Evolutionary conservation across 1,140 invertebrate genomes (phyloP).

Genomic region (Zaprionus taronus): DNA sequence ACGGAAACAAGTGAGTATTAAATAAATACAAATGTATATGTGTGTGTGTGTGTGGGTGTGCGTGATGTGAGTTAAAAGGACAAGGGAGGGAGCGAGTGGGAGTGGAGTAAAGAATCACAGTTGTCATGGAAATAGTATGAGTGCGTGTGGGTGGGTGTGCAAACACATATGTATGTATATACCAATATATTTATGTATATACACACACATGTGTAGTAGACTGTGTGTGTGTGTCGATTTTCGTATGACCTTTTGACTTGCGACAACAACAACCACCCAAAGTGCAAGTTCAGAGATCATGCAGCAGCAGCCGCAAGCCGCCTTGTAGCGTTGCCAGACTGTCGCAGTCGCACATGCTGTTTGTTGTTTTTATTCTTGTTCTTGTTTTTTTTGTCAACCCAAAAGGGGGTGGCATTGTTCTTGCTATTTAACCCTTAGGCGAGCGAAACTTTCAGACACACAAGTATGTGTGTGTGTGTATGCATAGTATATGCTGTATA

Average conservation of each 20-base stretch:
- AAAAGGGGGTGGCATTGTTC: slow-evolving; percentile 63
- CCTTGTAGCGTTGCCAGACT: slow-evolving; percentile 49
- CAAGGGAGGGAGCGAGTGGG: slow-evolving; percentile 10
- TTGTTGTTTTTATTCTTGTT: slow-evolving; percentile 5
- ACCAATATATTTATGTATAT: no score
- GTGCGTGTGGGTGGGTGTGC: slow-evolving; percentile 28
- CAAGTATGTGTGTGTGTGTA: neutral
- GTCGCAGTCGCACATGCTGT: slow-evolving; percentile 11
- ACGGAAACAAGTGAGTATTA: slow-evolving; percentile 74
- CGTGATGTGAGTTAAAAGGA: slow-evolving; percentile 3
- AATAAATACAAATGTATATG: slow-evolving; percentile 30
- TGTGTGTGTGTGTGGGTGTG: neutral
- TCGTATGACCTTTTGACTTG: slow-evolving; percentile 75
- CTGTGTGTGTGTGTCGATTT: slow-evolving; percentile 20
- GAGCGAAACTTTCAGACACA: slow-evolving; percentile 22
- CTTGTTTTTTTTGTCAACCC: slow-evolving; percentile 16
- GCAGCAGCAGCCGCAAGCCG: slow-evolving; percentile 27
- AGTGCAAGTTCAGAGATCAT: slow-evolving; percentile 46
- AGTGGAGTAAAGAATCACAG: slow-evolving; percentile 24
- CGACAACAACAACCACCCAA: slow-evolving; percentile 15
- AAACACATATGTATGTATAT: neutral
- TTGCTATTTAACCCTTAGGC: slow-evolving; percentile 68
- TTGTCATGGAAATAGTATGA: slow-evolving; percentile 39
- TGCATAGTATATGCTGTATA: neutral
- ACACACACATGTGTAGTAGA: no score